These are phyloP conservation scores for Cosmia pyralina DNA, from an alignment of 2,888 invertebrate genomes.

Conservation along the genomic window DNA sequence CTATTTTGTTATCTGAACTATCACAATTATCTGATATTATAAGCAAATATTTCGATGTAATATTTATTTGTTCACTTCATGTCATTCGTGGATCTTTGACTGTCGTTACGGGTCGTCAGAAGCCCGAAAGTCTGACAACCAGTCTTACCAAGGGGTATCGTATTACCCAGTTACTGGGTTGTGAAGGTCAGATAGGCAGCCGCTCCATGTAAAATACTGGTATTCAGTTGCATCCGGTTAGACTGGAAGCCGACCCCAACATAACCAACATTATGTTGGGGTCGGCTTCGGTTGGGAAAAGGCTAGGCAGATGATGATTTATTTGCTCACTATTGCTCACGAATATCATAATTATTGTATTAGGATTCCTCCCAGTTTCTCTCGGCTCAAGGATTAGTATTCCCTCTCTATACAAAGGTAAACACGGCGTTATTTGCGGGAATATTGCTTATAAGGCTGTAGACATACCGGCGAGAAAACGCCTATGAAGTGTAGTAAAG, in stretches of 20 bases:
- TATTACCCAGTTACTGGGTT: too few relatives aligned
- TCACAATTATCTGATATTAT: not conserved
- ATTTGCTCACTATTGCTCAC: not conserved
- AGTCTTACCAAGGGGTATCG: too few relatives aligned
- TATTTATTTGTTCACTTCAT: slow-evolving; percentile 18
- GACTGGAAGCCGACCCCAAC: too few relatives aligned
- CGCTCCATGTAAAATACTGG: too few relatives aligned
- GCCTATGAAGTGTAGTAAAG: not conserved
- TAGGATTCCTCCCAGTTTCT: slow-evolving; percentile 18
- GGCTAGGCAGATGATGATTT: too few relatives aligned
- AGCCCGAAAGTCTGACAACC: too few relatives aligned
- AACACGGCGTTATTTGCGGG: slow-evolving; percentile 21
- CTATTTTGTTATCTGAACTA: slow-evolving; percentile 6
- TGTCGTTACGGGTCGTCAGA: too few relatives aligned
- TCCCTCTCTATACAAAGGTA: slow-evolving; percentile 22
- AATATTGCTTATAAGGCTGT: slow-evolving; percentile 18
- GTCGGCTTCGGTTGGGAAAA: too few relatives aligned
- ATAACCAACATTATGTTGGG: too few relatives aligned
- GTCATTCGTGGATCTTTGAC: too few relatives aligned
- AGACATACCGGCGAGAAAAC: not conserved
- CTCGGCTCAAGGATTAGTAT: slow-evolving; percentile 33
- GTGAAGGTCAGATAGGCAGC: too few relatives aligned
- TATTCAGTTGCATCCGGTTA: too few relatives aligned
- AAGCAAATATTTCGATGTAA: slow-evolving; percentile 13
- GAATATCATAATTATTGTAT: slow-evolving; percentile 7